Evolutionary conservation across 1,140 invertebrate genomes (phyloP).

Genomic region (Ylistrum balloti): DNA sequence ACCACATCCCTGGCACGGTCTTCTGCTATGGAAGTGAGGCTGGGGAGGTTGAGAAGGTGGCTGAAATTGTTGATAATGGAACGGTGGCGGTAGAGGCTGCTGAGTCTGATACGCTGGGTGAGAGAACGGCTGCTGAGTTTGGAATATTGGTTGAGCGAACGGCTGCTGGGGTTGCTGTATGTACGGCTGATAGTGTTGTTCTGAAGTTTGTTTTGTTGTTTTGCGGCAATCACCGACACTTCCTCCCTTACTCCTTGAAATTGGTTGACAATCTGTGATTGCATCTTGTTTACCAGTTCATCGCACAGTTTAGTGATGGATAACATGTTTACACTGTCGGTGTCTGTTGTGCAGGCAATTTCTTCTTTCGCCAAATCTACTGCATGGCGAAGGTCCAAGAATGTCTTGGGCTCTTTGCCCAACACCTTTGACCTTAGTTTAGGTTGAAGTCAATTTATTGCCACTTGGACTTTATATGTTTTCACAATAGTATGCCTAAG

Average conservation of each 20-base stretch:
- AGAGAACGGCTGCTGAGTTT: background rate
- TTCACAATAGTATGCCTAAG: background rate
- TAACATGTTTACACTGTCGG: background rate
- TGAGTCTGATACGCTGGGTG: background rate
- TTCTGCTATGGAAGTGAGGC: background rate
- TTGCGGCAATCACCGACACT: background rate
- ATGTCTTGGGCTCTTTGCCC: background rate
- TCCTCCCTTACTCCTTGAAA: background rate
- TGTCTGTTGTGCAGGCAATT: background rate
- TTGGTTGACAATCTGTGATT: background rate
- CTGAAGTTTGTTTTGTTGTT: background rate
- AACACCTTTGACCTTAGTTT: background rate
- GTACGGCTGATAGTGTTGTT: background rate
- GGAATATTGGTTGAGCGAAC: background rate
- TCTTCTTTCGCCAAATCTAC: background rate
- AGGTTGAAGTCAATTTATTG: background rate
- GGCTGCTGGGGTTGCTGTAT: background rate
- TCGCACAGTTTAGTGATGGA: background rate
- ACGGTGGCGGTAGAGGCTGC: background rate
- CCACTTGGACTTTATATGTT: background rate
- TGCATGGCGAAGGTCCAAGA: background rate
- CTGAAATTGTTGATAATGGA: background rate
- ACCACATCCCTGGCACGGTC: conserved; percentile 45
- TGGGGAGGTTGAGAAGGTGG: background rate
- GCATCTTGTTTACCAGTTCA: background rate